These are phyloP conservation scores for Echinometra lucunter DNA, from an alignment of 53 echinoderm and acorn worm genomes.

Conservation along the genomic window DNA sequence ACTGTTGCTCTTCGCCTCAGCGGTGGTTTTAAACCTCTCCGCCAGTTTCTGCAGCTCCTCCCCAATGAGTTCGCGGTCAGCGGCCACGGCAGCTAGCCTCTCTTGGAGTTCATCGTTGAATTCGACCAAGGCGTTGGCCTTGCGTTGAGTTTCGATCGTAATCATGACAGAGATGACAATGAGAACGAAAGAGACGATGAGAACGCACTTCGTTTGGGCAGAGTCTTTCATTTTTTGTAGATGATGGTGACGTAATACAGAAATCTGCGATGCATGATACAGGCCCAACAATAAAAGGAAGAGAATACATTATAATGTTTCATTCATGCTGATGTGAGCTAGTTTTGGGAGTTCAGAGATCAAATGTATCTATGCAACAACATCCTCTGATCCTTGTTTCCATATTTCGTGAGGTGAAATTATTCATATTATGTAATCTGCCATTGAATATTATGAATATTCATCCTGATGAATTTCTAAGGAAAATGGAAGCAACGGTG, in stretches of 20 bases:
- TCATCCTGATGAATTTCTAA: too few species aligned
- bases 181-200: neutral
- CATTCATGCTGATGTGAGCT: too few species aligned
- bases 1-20: conserved; percentile 41
- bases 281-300: neutral
- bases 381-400: too few species aligned
- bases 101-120: conserved; percentile 51
- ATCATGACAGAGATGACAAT: conserved; percentile 58
- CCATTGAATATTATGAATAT: too few species aligned
- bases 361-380: too few species aligned
- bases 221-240: conserved; percentile 11
- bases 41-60: conserved; percentile 9
- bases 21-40: neutral
- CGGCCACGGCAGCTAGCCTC: conserved; percentile 1
- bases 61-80: conserved; percentile 24
- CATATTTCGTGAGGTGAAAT: too few species aligned
- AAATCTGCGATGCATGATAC: neutral
- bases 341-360: too few species aligned
- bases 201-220: conserved; percentile 5
- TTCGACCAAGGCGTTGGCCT: conserved; percentile 63
- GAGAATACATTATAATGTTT: neutral
- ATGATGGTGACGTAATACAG: neutral
- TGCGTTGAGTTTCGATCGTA: conserved; percentile 55
- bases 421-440: too few species aligned
- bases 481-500: too few species aligned